Conservation (phyloP, 64 coral and sea anemone genomes). For the Porites lutea region DNA sequence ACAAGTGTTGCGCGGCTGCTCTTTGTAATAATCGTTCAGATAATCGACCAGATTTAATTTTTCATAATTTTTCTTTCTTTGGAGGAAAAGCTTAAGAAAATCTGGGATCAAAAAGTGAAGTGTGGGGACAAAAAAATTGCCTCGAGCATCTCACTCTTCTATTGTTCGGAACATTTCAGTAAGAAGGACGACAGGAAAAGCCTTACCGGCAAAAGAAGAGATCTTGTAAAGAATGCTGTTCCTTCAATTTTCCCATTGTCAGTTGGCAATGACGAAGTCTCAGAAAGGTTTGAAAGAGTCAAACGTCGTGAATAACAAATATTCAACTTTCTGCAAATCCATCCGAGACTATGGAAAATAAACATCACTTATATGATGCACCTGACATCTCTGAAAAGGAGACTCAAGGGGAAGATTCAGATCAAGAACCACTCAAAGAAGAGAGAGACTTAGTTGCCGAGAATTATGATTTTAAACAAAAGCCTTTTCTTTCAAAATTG, state of each 20-base stretch:
- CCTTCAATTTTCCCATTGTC: no score
- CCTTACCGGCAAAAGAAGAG: slow-evolving; percentile 40
- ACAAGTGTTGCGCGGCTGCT: not conserved
- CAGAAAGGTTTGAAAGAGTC: no score
- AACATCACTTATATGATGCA: no score
- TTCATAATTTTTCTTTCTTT: slow-evolving; percentile 16
- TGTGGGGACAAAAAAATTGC: slow-evolving; percentile 7
- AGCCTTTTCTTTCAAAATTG: not conserved
- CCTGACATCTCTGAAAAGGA: no score
- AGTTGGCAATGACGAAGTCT: no score
- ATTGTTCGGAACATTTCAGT: slow-evolving; percentile 12
- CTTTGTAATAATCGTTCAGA: slow-evolving; percentile 7
- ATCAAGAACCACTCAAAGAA: no score
- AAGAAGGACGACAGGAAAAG: not conserved
- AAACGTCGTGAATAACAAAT: no score
- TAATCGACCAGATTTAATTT: not conserved
- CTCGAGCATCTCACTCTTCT: slow-evolving; percentile 7
- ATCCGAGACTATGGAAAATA: no score
- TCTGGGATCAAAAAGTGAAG: slow-evolving; percentile 40
- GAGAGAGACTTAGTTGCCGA: not conserved
- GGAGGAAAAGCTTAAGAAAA: not conserved
- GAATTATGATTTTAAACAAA: not conserved
- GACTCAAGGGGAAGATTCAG: no score
- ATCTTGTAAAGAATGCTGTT: not conserved
- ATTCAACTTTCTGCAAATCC: no score